Conservation (phyloP, 2,888 invertebrate species). For the Listrodromus nycthemerus region DNA sequence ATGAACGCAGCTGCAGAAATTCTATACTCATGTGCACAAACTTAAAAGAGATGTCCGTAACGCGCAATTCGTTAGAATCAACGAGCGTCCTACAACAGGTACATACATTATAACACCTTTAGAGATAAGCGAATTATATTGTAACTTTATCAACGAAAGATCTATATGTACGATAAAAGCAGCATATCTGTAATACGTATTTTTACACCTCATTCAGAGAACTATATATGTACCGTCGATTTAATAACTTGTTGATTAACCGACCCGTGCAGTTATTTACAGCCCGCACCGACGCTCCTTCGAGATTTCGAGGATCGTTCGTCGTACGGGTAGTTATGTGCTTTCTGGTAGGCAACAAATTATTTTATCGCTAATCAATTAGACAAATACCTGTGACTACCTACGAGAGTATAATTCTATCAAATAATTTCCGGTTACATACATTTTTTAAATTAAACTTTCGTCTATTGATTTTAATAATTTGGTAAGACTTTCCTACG, state of each 20-base stretch:
- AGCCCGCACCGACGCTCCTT: not conserved
- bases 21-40: slow-evolving; percentile 32
- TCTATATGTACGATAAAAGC: slow-evolving; percentile 46
- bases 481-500: not conserved
- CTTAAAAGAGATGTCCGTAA: not conserved
- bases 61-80: slow-evolving; percentile 19
- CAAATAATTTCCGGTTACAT: not conserved
- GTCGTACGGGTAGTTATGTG: slow-evolving; percentile 27
- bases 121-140: slow-evolving; percentile 5
- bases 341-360: slow-evolving; percentile 59
- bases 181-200: slow-evolving; percentile 51
- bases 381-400: slow-evolving; percentile 1
- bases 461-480: not conserved
- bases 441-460: not conserved
- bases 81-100: slow-evolving; percentile 9
- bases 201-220: slow-evolving; percentile 55
- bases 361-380: slow-evolving; percentile 36
- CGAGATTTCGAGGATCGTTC: not conserved
- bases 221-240: slow-evolving; percentile 51
- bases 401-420: not conserved
- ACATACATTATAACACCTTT: slow-evolving; percentile 8
- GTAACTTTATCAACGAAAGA: slow-evolving; percentile 32
- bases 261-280: slow-evolving; percentile 11
- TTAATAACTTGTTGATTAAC: slow-evolving; percentile 31
- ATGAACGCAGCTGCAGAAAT: slow-evolving; percentile 12